phyloP scores from a whole-genome alignment of 2,888 invertebrate genomes.

The Herminia tarsipennalis region DNA sequence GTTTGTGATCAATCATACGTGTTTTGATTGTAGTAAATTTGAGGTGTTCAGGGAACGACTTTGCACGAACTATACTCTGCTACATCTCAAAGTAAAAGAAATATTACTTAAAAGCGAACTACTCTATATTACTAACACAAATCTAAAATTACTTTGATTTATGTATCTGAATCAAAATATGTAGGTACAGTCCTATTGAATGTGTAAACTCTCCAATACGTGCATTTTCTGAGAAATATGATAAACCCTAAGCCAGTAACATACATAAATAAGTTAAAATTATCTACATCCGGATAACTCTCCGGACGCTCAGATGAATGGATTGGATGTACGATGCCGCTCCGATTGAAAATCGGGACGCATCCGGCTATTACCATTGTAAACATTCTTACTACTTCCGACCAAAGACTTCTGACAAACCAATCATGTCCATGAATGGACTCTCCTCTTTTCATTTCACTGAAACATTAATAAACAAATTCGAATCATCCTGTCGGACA shows the following conservation, averaged over 20 bases:
- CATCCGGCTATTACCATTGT: conserved; percentile 72
- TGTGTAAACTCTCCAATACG: too few relatives aligned
- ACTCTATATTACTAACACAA: too few relatives aligned
- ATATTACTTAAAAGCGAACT: too few relatives aligned
- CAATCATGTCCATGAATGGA: conserved; percentile 2
- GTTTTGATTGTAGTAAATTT: too few relatives aligned
- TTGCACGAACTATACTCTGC: too few relatives aligned
- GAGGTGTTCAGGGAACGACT: too few relatives aligned
- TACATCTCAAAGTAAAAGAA: too few relatives aligned
- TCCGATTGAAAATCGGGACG: conserved; percentile 74
- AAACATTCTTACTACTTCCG: conserved; percentile 65
- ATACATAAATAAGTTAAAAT: conserved; percentile 61
- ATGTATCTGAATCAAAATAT: too few relatives aligned
- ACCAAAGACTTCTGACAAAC: conserved; percentile 38
- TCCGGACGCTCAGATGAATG: conserved; percentile 62
- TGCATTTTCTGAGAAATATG: conserved; percentile 34
- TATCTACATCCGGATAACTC: conserved; percentile 65
- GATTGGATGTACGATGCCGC: conserved; percentile 49
- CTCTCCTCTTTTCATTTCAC: background rate
- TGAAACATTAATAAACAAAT: conserved; percentile 4
- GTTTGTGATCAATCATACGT: too few relatives aligned
- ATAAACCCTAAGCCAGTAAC: conserved; percentile 49
- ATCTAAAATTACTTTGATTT: too few relatives aligned
- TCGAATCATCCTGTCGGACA: background rate
- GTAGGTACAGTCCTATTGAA: too few relatives aligned